Evolutionary conservation across 2,888 invertebrate genomes (phyloP).

Genomic region (Pheosia gnoma): DNA sequence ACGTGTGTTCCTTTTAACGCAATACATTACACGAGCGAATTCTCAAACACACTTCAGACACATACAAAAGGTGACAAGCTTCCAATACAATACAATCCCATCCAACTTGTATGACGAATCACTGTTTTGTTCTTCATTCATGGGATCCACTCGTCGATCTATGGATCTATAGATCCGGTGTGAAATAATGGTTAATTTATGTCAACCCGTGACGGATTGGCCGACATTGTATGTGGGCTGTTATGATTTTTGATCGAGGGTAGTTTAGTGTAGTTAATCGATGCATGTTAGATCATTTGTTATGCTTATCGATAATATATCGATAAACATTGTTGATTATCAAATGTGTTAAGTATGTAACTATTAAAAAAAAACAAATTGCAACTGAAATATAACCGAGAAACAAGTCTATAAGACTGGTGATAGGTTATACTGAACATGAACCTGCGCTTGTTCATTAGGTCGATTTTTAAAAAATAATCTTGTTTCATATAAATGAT

Average conservation of each 20-base stretch:
- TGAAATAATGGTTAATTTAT: slow-evolving; percentile 58
- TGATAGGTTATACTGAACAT: too few species aligned
- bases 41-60: slow-evolving; percentile 37
- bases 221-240: slow-evolving; percentile 44
- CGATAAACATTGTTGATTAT: slow-evolving; percentile 32
- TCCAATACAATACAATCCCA: slow-evolving; percentile 16
- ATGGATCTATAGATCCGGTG: slow-evolving; percentile 38
- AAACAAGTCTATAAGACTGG: too few species aligned
- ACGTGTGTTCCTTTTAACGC: slow-evolving; percentile 7
- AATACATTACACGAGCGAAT: slow-evolving; percentile 35
- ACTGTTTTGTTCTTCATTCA: slow-evolving; percentile 28
- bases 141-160: slow-evolving; percentile 29
- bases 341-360: neutral
- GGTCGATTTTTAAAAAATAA: too few species aligned
- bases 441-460: too few species aligned
- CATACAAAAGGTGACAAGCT: slow-evolving; percentile 33
- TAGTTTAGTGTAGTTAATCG: slow-evolving; percentile 37
- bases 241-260: slow-evolving; percentile 32
- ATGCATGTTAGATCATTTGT: slow-evolving; percentile 32
- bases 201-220: slow-evolving; percentile 55
- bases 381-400: too few species aligned
- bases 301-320: slow-evolving; percentile 10
- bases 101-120: slow-evolving; percentile 55
- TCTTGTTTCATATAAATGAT: too few species aligned
- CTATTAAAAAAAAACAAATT: too few species aligned